Evolutionary conservation across 1,140 invertebrate genomes (phyloP).

Genomic region (Musca vetustissima): DNA sequence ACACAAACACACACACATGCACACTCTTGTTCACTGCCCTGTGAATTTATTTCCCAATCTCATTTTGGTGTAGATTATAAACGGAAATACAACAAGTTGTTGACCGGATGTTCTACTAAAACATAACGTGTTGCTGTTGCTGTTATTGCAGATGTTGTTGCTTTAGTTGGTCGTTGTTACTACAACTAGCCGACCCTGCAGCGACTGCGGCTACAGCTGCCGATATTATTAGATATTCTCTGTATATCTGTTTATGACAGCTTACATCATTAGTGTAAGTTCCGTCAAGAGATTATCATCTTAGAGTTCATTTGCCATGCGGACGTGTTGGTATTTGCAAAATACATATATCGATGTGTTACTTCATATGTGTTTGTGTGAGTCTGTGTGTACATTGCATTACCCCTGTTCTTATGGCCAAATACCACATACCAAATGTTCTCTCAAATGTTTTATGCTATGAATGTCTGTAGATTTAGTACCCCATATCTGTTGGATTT

Average conservation of each 20-base stretch:
- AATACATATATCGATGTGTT: too few species aligned
- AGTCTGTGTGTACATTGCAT: neutral
- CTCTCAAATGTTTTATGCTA: too few species aligned
- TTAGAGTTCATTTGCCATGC: slow-evolving; percentile 5
- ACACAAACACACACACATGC: too few species aligned
- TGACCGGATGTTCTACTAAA: slow-evolving; percentile 16
- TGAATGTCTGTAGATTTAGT: slow-evolving; percentile 7
- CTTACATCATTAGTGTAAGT: slow-evolving; percentile 24
- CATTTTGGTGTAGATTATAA: slow-evolving; percentile 19
- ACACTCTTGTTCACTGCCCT: neutral
- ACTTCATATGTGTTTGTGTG: neutral
- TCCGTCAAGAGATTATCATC: slow-evolving; percentile 21
- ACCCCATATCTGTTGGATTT: neutral
- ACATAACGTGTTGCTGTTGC: neutral
- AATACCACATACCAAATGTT: too few species aligned
- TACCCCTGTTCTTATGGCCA: neutral
- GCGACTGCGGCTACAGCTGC: neutral
- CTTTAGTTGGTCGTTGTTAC: too few species aligned
- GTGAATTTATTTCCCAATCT: slow-evolving; percentile 17
- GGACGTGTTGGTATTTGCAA: neutral
- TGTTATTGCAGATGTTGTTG: neutral
- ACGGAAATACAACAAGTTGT: slow-evolving; percentile 23
- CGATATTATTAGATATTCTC: slow-evolving; percentile 4
- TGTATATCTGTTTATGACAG: slow-evolving; percentile 17
- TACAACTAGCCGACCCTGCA: too few species aligned